Percentiles rank a stretch among this genome's conserved stretches.
These are phyloP conservation scores for Leptobrachium ailaonicum DNA, from an alignment of 2,113 vertebrate genomes.

Conservation along the genomic window DNA sequence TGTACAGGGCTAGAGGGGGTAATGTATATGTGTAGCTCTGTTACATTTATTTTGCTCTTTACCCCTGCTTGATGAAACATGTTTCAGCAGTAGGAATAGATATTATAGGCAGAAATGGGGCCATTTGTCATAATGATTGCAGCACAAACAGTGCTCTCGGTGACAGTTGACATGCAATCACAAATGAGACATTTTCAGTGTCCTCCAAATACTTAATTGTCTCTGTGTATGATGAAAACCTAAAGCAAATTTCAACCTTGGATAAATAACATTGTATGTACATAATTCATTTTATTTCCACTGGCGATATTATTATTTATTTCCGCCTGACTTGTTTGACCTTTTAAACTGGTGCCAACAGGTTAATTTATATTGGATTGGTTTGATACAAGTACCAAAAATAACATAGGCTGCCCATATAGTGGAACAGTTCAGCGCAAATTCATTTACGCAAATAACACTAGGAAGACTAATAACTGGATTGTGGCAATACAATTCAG, in stretches of 20 bases:
- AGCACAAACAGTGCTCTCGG: not conserved
- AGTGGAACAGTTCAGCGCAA: not conserved
- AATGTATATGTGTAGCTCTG: not conserved
- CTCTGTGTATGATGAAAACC: not conserved
- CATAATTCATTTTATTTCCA: not conserved
- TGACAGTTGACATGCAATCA: not conserved
- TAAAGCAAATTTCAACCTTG: not conserved
- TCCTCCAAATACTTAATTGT: not conserved
- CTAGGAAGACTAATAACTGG: constrained; percentile 13
- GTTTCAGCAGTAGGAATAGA: not conserved
- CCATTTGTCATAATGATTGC: not conserved
- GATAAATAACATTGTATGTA: not conserved
- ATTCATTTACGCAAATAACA: constrained; percentile 41
- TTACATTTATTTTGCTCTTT: not conserved
- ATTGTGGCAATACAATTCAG: constrained; percentile 22
- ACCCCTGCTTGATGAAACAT: not conserved
- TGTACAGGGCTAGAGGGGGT: too few species aligned
- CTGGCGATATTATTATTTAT: not conserved
- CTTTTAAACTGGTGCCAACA: not conserved
- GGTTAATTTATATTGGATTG: not conserved
- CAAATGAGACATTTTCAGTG: not conserved
- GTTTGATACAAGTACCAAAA: not conserved
- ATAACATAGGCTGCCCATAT: not conserved
- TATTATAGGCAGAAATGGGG: not conserved
- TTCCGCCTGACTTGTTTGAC: not conserved